Percentiles rank a stretch among this genome's conserved stretches.
Conservation (phyloP, 1,140 invertebrate species). For the Heliconius himera region DNA sequence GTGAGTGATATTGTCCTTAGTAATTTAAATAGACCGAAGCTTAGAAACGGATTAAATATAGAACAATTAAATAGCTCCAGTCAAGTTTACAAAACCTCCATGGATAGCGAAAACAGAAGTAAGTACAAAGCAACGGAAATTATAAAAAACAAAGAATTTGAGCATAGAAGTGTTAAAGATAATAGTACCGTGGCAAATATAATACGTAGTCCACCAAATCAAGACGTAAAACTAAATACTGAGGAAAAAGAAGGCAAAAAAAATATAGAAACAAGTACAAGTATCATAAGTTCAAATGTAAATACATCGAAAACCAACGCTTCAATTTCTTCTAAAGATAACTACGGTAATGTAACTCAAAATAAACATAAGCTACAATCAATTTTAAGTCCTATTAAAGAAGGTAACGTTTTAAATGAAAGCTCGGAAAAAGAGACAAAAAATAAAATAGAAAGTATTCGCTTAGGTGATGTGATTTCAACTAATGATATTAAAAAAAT, state of each 20-base stretch:
- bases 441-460: conserved; percentile 21
- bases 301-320: background rate
- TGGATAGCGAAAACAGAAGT: background rate
- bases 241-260: background rate
- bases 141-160: background rate
- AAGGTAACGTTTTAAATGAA: background rate
- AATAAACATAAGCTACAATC: background rate
- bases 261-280: background rate
- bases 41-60: background rate
- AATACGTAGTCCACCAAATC: background rate
- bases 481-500: conserved; percentile 11
- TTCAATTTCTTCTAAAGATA: background rate
- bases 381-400: conserved; percentile 6
- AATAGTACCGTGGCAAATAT: background rate
- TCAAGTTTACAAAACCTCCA: background rate
- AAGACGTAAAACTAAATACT: background rate
- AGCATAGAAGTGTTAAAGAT: background rate
- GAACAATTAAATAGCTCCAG: background rate
- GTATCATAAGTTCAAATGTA: background rate
- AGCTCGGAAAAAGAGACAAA: background rate
- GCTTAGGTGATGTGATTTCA: conserved; percentile 17
- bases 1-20: conserved; percentile 5
- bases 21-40: background rate
- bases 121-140: background rate
- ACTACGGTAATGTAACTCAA: background rate